Percentiles rank a stretch among this genome's conserved stretches.
Evolutionary conservation across 1,140 invertebrate genomes (phyloP).

Genomic region (Bombus terrestris): DNA sequence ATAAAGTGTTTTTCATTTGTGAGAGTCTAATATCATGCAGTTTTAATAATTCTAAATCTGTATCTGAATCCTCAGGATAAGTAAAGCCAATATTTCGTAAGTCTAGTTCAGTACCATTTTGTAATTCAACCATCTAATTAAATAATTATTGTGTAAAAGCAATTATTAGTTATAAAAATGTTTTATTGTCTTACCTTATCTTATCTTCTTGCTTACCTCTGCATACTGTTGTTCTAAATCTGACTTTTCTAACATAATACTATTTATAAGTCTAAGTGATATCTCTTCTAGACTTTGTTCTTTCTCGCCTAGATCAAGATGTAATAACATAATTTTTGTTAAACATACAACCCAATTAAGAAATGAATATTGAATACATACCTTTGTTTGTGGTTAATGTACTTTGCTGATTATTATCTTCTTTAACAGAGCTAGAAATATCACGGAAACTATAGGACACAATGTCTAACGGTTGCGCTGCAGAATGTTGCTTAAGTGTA

Average conservation of each 20-base stretch:
- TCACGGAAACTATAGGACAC: slow-evolving; percentile 72
- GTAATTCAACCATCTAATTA: slow-evolving; percentile 84
- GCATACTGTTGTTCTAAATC: slow-evolving; percentile 87
- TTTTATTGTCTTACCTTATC: slow-evolving; percentile 15
- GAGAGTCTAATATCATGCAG: slow-evolving; percentile 86
- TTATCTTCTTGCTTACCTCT: slow-evolving; percentile 71
- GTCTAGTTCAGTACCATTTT: slow-evolving; percentile 83
- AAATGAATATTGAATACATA: slow-evolving; percentile 76
- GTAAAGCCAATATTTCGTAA: slow-evolving; percentile 86
- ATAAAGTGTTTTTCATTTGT: slow-evolving; percentile 85
- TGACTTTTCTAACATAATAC: slow-evolving; percentile 86
- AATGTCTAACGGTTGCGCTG: slow-evolving; percentile 65
- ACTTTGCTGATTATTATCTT: slow-evolving; percentile 64
- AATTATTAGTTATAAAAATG: slow-evolving; percentile 5
- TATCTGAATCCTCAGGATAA: slow-evolving; percentile 85
- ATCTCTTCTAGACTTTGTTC: slow-evolving; percentile 90
- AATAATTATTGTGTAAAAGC: neutral
- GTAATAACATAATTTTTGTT: neutral
- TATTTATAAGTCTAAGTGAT: slow-evolving; percentile 87
- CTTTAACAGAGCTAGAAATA: slow-evolving; percentile 13
- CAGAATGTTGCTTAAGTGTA: slow-evolving; percentile 79
- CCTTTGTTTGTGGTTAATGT: slow-evolving; percentile 72
- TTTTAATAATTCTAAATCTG: slow-evolving; percentile 85
- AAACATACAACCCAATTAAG: slow-evolving; percentile 78
- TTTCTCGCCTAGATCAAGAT: slow-evolving; percentile 70